Base-by-base conservation (phyloP, 2,888 invertebrate species). In the Drosophila cognata region DNA sequence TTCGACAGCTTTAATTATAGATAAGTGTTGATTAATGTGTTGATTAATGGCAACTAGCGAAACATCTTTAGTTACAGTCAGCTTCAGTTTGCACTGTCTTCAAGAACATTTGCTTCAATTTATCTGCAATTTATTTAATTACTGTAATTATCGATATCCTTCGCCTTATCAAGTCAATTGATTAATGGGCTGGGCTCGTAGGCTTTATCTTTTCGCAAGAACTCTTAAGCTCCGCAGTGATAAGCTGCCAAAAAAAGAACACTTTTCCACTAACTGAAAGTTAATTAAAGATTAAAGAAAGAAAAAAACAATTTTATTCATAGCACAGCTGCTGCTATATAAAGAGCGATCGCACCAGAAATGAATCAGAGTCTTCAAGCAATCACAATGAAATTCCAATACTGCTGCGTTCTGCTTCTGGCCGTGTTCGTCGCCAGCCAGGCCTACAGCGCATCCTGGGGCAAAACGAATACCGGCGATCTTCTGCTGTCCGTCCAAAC, bases 381-480 rank as follows among this genome's bases (percentile, higher is more conserved):
- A 57, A 2, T 31, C 55, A 69, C 36, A 46, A 89, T 87, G 82
- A 79, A 85, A 55, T 72, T 82, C 62, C 60, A 88, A 10, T 81
- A 82, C 68, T 71, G 71, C 68, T 73, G 67, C 46, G 65, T 81
- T 43, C 68, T 90, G 10, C 74, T 91, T 25, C 53, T 85, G 52
- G 89, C 91, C 70, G 43, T 85, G n/a, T 71, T 78, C 62, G 81
- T 74, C 65, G 75, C 79, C 66, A 74, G 74, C 65, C 77, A 73
- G 35, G 84, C 81, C 62, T 74, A 29, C 56, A 90, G 75, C 46
- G 6, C 71, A 68, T 72, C 33, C 71, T 90, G 89, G 84, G 89
- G 90, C 10, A 48, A 2, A 1, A 56, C 70, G n/a, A 74, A 66
- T 29, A 36, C 1, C 62, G 55, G 18, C 13, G 88, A 90, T 18